Conservation (phyloP, 1,140 invertebrate genomes). For the Caenorhabditis latens region DNA sequence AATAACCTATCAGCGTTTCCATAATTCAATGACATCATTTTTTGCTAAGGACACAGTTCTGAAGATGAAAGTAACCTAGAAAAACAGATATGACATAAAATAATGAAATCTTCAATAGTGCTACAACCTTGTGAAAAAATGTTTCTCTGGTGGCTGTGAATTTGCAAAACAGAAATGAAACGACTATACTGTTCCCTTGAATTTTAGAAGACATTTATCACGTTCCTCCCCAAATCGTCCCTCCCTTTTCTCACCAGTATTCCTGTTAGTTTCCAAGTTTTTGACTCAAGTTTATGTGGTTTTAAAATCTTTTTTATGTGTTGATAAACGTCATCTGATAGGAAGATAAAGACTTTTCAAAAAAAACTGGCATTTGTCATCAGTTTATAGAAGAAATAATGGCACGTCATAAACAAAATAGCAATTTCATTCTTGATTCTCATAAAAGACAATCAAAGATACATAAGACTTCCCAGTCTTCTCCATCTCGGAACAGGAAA, state of each 20-base stretch:
- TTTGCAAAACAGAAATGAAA: too few relatives aligned
- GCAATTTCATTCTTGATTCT: constrained; percentile 48
- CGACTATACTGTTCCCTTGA: not conserved
- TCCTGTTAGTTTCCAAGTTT: constrained; percentile 19
- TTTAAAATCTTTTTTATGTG: not conserved
- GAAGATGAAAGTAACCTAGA: too few relatives aligned
- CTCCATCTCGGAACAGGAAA: not conserved
- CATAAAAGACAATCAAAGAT: not conserved
- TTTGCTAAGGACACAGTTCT: too few relatives aligned
- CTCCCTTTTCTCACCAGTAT: not conserved
- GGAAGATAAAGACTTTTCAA: not conserved
- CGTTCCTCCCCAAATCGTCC: not conserved
- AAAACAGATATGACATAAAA: too few relatives aligned
- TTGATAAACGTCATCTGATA: not conserved
- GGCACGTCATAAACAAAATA: constrained; percentile 35
- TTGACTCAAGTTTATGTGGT: constrained; percentile 36
- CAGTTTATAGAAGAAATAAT: constrained; percentile 22
- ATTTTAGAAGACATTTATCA: not conserved
- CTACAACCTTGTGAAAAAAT: too few relatives aligned
- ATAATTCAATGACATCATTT: too few relatives aligned
- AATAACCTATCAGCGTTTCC: too few relatives aligned
- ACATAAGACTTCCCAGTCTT: constrained; percentile 2
- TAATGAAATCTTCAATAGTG: too few relatives aligned
- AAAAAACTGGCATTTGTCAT: not conserved
- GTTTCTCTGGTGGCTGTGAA: too few relatives aligned